Evolutionary conservation across 2,888 invertebrate species (phyloP).

Genomic region (Conus canariensis): DNA sequence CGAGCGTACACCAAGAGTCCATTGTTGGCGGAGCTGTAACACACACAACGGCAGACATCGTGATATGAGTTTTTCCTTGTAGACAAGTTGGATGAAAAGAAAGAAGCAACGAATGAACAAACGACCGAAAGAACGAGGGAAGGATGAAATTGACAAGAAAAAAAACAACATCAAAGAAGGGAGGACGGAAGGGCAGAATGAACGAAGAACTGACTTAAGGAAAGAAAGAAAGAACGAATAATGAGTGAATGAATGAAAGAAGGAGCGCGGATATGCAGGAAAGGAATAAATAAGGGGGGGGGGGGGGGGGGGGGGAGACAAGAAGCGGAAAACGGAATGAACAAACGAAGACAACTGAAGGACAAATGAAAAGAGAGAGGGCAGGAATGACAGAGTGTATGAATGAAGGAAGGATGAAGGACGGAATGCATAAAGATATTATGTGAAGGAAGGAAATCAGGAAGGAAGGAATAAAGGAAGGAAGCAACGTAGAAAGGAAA

Average conservation of each 20-base stretch:
- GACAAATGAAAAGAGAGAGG: not conserved
- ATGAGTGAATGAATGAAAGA: no score
- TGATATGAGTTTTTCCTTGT: no score
- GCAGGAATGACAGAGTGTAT: not conserved
- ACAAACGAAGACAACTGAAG: not conserved
- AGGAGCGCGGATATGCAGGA: no score
- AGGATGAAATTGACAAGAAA: not conserved
- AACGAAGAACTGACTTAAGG: not conserved
- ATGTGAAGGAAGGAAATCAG: not conserved
- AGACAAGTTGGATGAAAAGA: not conserved
- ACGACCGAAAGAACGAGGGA: not conserved
- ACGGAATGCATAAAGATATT: not conserved
- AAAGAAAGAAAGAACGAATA: not conserved
- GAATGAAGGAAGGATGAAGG: not conserved
- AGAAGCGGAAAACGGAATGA: not conserved
- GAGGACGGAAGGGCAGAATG: not conserved
- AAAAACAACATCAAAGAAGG: not conserved
- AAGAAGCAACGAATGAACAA: not conserved
- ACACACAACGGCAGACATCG: not conserved
- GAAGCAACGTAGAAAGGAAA: not conserved
- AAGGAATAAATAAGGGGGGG: not conserved
- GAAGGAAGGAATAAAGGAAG: not conserved
- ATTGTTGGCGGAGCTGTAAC: conserved; percentile 76
- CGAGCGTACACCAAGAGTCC: conserved; percentile 75
- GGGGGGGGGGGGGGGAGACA: not conserved